phyloP scores from a whole-genome alignment of 2,888 invertebrate species.

The Gandaritis pyraliata region DNA sequence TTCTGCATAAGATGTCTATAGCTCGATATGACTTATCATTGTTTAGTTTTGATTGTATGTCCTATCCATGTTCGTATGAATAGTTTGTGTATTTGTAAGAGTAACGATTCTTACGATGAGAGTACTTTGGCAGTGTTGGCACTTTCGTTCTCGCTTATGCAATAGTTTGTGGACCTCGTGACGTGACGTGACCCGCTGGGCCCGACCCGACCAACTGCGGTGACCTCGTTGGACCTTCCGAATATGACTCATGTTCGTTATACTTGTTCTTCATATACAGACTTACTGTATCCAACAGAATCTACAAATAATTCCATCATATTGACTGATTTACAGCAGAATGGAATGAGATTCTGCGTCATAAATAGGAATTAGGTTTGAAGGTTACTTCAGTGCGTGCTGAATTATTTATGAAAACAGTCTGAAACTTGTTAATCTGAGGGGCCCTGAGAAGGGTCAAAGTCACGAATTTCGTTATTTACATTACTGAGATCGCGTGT shows the following conservation, averaged over 20 bases:
- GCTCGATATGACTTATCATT: neutral
- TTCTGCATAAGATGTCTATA: neutral
- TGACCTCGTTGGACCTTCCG: slow-evolving; percentile 20
- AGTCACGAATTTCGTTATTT: slow-evolving; percentile 4
- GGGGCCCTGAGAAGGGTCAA: slow-evolving; percentile 10
- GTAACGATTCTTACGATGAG: slow-evolving; percentile 8
- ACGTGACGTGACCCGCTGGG: slow-evolving; percentile 18
- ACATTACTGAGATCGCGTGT: neutral
- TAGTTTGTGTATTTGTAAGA: slow-evolving; percentile 1
- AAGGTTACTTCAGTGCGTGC: slow-evolving; percentile 17
- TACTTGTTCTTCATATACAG: neutral
- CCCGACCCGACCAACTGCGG: slow-evolving; percentile 3
- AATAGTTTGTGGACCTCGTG: slow-evolving; percentile 21
- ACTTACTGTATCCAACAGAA: neutral
- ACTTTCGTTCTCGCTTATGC: slow-evolving; percentile 29
- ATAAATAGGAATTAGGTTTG: slow-evolving; percentile 14
- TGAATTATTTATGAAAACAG: slow-evolving; percentile 19
- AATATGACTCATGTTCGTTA: slow-evolving; percentile 9
- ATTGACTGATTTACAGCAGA: slow-evolving; percentile 4
- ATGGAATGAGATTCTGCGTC: slow-evolving; percentile 10
- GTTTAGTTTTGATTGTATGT: neutral
- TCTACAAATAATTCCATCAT: slow-evolving; percentile 8
- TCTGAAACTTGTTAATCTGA: slow-evolving; percentile 17
- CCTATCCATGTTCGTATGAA: too few species aligned
- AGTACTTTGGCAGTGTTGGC: neutral